Base-by-base conservation (phyloP, 1,140 invertebrate genomes). In the Halesus radiatus region DNA sequence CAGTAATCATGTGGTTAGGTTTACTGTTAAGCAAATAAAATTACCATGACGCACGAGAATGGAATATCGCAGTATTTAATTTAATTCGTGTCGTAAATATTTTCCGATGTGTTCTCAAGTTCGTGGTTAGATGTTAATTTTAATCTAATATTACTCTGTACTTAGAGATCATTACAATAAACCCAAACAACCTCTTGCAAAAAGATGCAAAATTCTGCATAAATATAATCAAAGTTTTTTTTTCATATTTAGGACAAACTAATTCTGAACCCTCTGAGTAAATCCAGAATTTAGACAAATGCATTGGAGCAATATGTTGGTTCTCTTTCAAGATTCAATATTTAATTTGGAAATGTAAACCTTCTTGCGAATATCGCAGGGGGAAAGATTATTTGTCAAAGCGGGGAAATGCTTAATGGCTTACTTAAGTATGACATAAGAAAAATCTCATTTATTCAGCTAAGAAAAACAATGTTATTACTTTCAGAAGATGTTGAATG, bases 271-370 rank as follows among this genome's bases (percentile, higher is more conserved):
- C 23, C 2, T 3, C 0, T 3, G 22, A 6, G 7, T 23, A 60
- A 60, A 60, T 60, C 56, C 23, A 23, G 68, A 45, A 13, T 45
- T 10, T 45, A 45, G 37, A 75, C 58, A 66, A 64, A 56, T 64
- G 54, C 75, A 75, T 64, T 76, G 52, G 7, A 45, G 56, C 75
- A 62, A 64, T 76, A 58, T 60, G 73, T 54, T 52, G 75, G 52
- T 66, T 76, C 75, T 37, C 32, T 76, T 76, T 76, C 73, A 22
- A 76, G 37, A 50, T 76, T 76, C 58, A 76, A 76, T 76, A 76
- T 76, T 76, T 76, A 76, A 76, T 76, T 66, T 66, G 37, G 75
- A 64, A 76, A 66, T 64, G 72, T 50, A 75, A 75, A 58, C 68
- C 26, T 66, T 10, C 50, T 72, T n/a, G 53, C 29, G 72, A 75